phyloP scores from a whole-genome alignment of 2,888 invertebrate genomes.

The Thymelicus lineola region DNA sequence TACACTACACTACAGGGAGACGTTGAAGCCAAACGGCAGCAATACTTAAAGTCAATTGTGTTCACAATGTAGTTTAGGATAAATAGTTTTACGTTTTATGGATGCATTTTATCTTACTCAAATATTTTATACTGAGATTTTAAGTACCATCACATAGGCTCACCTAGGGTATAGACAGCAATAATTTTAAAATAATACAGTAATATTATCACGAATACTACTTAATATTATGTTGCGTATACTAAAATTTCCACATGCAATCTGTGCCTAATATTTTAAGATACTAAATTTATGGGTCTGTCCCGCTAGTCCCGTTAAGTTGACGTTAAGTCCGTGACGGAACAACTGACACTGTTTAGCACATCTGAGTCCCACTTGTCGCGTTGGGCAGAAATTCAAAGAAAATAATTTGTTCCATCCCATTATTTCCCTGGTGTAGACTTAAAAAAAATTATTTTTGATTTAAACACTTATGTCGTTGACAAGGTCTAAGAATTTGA shows the following conservation, averaged over 20 bases:
- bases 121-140: slow-evolving; percentile 23
- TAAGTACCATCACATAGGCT: background rate
- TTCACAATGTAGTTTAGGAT: slow-evolving; percentile 29
- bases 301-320: no score
- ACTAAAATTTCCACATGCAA: background rate
- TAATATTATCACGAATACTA: background rate
- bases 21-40: slow-evolving; percentile 5
- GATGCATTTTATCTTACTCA: slow-evolving; percentile 26
- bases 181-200: background rate
- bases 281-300: slow-evolving; percentile 19
- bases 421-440: no score
- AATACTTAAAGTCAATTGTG: slow-evolving; percentile 24
- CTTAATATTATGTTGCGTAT: background rate
- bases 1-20: background rate
- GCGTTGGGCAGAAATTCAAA: no score
- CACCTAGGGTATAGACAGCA: background rate
- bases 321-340: no score
- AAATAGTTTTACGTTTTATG: background rate
- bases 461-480: no score
- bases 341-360: no score
- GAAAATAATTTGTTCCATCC: no score
- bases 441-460: no score
- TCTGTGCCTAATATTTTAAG: slow-evolving; percentile 14
- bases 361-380: no score
- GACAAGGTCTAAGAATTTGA: no score